phyloP scores from a whole-genome alignment of 1,140 invertebrate genomes.

The Drosophila lacteicornis region DNA sequence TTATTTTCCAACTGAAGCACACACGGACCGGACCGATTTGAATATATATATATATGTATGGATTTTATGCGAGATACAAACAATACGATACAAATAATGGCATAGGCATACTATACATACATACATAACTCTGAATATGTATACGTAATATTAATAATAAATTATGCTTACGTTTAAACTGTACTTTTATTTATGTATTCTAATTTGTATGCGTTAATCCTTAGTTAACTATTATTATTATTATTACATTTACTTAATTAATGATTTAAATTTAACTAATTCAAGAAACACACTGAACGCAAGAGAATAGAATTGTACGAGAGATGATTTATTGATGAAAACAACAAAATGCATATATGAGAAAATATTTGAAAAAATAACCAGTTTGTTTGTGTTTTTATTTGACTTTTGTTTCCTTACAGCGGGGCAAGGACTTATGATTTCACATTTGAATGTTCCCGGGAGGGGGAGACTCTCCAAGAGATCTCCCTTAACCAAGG shows the following conservation, averaged over 20 bases:
- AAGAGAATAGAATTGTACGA: constrained; percentile 55
- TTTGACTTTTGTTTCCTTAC: constrained; percentile 60
- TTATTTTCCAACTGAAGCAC: constrained; percentile 73
- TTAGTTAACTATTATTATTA: constrained; percentile 78
- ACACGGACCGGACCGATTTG: constrained; percentile 41
- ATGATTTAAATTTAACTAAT: constrained; percentile 74
- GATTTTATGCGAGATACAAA: constrained; percentile 44
- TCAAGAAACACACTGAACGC: constrained; percentile 53
- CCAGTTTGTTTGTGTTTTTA: constrained; percentile 50
- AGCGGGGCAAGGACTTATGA: constrained; percentile 23
- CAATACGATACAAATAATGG: constrained; percentile 50
- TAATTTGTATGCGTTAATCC: constrained; percentile 79
- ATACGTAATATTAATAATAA: constrained; percentile 73
- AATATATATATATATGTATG: constrained; percentile 53
- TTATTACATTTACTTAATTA: constrained; percentile 81
- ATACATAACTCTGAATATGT: constrained; percentile 61
- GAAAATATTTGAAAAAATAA: constrained; percentile 75
- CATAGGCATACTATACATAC: constrained; percentile 49
- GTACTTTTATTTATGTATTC: constrained; percentile 79
- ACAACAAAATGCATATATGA: constrained; percentile 71
- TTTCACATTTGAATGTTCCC: background rate
- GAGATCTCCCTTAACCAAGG: background rate
- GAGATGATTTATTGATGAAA: constrained; percentile 66
- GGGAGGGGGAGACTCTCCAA: constrained; percentile 7
- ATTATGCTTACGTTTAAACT: constrained; percentile 73